Evolutionary conservation across 1,140 invertebrate genomes (phyloP).

Genomic region (Drosophila pectinifera): DNA sequence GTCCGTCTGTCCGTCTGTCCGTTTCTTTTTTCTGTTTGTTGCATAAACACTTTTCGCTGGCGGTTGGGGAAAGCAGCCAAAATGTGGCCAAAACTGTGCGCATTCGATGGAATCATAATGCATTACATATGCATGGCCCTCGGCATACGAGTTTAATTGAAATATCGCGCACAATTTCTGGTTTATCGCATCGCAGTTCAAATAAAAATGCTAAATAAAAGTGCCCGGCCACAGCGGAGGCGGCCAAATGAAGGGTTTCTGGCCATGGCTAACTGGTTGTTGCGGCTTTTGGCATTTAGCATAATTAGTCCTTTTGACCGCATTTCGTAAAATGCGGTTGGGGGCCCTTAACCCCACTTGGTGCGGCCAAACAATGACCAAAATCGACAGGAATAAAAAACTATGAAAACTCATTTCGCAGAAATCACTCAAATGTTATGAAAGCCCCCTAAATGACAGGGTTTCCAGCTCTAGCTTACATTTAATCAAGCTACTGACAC

Average conservation of each 20-base stretch:
- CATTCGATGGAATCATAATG: constrained; percentile 60
- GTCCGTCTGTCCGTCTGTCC: no score
- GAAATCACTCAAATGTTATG: background rate
- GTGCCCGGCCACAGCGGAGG: background rate
- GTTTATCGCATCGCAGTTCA: constrained; percentile 62
- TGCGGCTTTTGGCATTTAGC: constrained; percentile 78
- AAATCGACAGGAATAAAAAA: constrained; percentile 24
- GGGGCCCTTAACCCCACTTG: background rate
- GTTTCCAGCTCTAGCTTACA: no score
- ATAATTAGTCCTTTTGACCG: constrained; percentile 78
- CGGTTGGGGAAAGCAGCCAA: constrained; percentile 5
- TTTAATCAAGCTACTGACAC: background rate
- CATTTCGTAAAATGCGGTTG: constrained; percentile 72
- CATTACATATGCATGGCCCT: constrained; percentile 42
- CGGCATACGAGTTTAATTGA: constrained; percentile 68
- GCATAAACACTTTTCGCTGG: constrained; percentile 46
- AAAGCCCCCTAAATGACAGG: background rate
- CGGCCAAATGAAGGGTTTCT: constrained; percentile 23
- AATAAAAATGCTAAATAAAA: constrained; percentile 12
- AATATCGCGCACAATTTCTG: constrained; percentile 72
- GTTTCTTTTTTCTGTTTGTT: constrained; percentile 28
- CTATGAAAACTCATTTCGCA: background rate
- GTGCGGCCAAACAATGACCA: constrained; percentile 10
- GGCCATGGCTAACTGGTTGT: constrained; percentile 72
- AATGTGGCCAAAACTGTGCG: constrained; percentile 52